phyloP scores from a whole-genome alignment of 1,140 invertebrate genomes.

The Nasonia longicornis region DNA sequence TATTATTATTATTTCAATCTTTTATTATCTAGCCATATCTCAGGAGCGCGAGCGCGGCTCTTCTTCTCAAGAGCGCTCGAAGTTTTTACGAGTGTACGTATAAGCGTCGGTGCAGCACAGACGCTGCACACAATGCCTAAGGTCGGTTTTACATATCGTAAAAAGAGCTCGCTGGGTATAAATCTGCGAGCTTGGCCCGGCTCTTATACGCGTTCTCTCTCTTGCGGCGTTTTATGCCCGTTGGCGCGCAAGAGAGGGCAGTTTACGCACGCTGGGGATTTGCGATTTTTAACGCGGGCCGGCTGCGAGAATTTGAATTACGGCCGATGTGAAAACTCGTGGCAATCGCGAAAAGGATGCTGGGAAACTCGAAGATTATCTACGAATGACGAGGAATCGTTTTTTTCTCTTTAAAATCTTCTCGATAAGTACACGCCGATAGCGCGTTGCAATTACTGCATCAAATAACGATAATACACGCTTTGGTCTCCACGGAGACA shows the following conservation, averaged over 20 bases:
- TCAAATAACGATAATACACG: no score
- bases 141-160: slow-evolving; percentile 62
- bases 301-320: background rate
- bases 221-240: slow-evolving; percentile 56
- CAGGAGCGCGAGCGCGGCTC: background rate
- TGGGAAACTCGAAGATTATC: no score
- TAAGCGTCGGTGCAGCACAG: slow-evolving; percentile 32
- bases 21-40: slow-evolving; percentile 19
- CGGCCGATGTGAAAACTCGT: background rate
- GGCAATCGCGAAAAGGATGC: no score
- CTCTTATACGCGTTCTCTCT: slow-evolving; percentile 60
- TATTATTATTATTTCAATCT: slow-evolving; percentile 26
- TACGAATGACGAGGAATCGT: no score
- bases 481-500: no score
- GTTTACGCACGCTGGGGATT: background rate
- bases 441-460: no score
- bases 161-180: slow-evolving; percentile 57
- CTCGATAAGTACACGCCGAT: no score
- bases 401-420: no score
- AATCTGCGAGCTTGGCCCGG: slow-evolving; percentile 53
- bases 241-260: background rate
- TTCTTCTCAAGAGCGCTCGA: slow-evolving; percentile 26
- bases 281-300: slow-evolving; percentile 3
- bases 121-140: slow-evolving; percentile 50
- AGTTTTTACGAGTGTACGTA: slow-evolving; percentile 56